A percentile compares a stretch with the other conserved stretches of the same genome.
Conservation (phyloP, 2,888 invertebrate species). For the Leptarthrus brevirostris region DNA sequence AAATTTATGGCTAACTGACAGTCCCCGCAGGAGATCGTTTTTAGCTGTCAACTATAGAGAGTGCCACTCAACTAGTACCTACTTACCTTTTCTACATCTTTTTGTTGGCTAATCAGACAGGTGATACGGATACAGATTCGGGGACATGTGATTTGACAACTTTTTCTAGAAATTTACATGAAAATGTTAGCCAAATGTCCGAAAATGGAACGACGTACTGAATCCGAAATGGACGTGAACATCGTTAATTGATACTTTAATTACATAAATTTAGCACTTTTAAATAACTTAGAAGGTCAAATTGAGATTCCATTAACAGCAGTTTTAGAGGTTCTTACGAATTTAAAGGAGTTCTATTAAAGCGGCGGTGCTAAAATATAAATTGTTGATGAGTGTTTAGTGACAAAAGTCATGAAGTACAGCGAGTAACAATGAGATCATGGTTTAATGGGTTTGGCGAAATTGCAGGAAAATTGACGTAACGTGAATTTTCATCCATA, state of each 20-base stretch:
- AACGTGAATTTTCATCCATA: no score
- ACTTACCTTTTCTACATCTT: background rate
- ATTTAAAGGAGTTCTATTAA: no score
- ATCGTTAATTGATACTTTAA: slow-evolving; percentile 38
- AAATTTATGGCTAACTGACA: slow-evolving; percentile 43
- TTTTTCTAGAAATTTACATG: background rate
- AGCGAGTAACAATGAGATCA: no score
- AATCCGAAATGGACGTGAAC: slow-evolving; percentile 24
- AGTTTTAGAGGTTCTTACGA: no score
- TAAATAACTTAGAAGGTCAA: slow-evolving; percentile 14
- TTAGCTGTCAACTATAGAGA: slow-evolving; percentile 6
- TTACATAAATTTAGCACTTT: background rate
- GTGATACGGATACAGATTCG: slow-evolving; percentile 26
- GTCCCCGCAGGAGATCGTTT: slow-evolving; percentile 14
- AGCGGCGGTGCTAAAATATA: no score
- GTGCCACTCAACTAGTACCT: background rate
- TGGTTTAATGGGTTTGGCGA: no score
- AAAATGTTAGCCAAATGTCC: background rate
- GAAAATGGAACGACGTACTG: background rate
- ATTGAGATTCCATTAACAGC: slow-evolving; percentile 36
- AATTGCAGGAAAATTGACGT: no score
- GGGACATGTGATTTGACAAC: background rate
- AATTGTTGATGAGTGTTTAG: no score
- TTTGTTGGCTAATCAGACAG: slow-evolving; percentile 29
- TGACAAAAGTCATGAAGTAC: no score